These are phyloP conservation scores for Phrynocephalus guinanensis DNA, from an alignment of 2,797 vertebrate genomes.

Conservation along the genomic window DNA sequence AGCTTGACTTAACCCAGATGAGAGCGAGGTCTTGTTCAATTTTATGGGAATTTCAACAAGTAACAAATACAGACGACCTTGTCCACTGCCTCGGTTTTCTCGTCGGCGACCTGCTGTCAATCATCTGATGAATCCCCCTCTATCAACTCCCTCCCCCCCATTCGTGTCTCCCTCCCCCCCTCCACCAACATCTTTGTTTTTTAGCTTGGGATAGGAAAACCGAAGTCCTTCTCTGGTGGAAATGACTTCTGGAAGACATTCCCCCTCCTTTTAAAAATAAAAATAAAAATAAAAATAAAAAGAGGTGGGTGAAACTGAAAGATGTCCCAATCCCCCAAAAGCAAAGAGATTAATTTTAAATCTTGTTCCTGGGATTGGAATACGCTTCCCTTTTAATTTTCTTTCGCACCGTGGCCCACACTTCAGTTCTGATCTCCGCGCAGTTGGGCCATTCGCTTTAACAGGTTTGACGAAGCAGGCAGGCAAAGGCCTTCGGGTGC, in stretches of 20 bases:
- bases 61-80: slow-evolving; percentile 76
- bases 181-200: neutral
- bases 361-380: no score
- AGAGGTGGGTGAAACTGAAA: neutral
- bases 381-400: no score
- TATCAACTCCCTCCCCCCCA: neutral
- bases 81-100: slow-evolving; percentile 46
- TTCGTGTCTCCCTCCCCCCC: neutral
- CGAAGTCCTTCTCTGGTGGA: neutral
- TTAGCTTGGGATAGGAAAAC: neutral
- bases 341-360: neutral
- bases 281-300: no score
- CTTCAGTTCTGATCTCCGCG: neutral
- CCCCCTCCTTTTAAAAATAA: neutral
- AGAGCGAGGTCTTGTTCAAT: slow-evolving; percentile 86
- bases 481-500: neutral
- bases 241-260: neutral
- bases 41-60: slow-evolving; percentile 87
- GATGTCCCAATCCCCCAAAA: neutral
- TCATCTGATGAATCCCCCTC: slow-evolving; percentile 47
- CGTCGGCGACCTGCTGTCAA: slow-evolving; percentile 70
- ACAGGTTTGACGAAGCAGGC: neutral
- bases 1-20: slow-evolving; percentile 83
- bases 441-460: neutral
- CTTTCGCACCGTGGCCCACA: neutral